Base-by-base conservation (phyloP, 2,797 vertebrate species). In the Epinephelus coioides region DNA sequence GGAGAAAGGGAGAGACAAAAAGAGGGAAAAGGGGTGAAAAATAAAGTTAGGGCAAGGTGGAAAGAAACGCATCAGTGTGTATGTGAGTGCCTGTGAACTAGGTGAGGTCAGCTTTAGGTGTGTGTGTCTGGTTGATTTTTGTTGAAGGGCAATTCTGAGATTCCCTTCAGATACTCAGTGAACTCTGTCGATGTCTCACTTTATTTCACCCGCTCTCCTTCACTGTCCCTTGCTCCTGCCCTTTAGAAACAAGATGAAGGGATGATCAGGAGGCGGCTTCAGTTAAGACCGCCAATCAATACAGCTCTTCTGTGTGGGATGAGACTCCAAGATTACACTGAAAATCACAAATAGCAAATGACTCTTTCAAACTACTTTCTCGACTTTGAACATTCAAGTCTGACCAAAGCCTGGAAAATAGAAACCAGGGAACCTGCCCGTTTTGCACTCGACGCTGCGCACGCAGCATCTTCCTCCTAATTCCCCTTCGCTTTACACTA, bases 211-310 rank as follows among this genome's bases (percentile, higher is more conserved):
- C 82, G 25, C 71, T 89, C 85, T 88, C 89, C 80, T 89, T 88
- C 88, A 82, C 86, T 83, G 85, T 90, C 84, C 91, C 75, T 76
- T 55, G 67, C 86, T 82, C 63, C 76, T 93, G 93, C 90, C 92
- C 93, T 94, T 94, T 91, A 86, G 86, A 91, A 91, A 88, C 69
- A 87, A 95, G 91, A 94, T 91, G 92, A 93, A 92, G 89, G 90
- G 91, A 94, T 91, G 91, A 94, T 92, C 89, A 76, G 89, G 91
- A 90, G 88, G 88, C 76, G 46, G 89, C 89, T 92, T 90, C 87
- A 86, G 89, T 84, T 92, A 91, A 92, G 89, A 91, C 91, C 70
- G 55, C 79, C 93, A 86, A 94, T 94, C 93, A 84, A 94, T 94
- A 90, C 81, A 6, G 80, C 84, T 89, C 89, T 62, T 84, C 82